A percentile compares a stretch with the other conserved stretches of the same genome.
These are phyloP conservation scores for Hormaphis cornu DNA, from an alignment of 1,140 invertebrate genomes.

Conservation along the genomic window DNA sequence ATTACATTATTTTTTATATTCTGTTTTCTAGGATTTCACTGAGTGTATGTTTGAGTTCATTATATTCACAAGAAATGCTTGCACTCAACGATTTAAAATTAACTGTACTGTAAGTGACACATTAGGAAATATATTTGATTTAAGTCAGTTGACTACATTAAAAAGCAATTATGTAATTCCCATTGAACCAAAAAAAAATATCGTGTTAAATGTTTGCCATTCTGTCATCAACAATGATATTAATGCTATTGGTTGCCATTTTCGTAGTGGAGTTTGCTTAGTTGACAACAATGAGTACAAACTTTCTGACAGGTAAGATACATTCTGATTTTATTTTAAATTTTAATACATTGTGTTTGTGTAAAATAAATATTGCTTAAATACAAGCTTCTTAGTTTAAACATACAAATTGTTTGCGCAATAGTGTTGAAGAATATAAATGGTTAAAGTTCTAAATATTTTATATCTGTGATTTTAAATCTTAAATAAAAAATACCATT, in stretches of 20 bases:
- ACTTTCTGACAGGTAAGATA: neutral
- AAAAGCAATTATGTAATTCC: neutral
- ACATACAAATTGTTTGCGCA: no score
- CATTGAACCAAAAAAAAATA: neutral
- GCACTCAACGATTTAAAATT: neutral
- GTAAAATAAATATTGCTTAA: no score
- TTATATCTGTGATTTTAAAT: no score
- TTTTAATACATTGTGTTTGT: neutral
- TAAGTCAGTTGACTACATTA: conserved; percentile 1
- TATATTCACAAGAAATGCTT: neutral
- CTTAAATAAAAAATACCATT: no score
- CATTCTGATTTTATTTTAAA: neutral
- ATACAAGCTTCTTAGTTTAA: no score
- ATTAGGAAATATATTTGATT: conserved; percentile 6
- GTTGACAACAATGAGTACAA: neutral
- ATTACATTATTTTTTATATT: neutral
- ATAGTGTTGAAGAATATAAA: no score
- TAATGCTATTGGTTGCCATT: neutral
- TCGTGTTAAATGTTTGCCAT: conserved; percentile 23
- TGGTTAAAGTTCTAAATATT: no score
- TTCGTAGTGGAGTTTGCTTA: conserved; percentile 12
- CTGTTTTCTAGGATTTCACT: neutral
- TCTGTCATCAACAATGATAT: conserved; percentile 19
- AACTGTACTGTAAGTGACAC: neutral
- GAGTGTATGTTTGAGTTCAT: neutral